Percentiles rank a stretch among this genome's conserved stretches.
Evolutionary conservation across 2,797 vertebrate genomes (phyloP).

Genomic region (Limosa lapponica): DNA sequence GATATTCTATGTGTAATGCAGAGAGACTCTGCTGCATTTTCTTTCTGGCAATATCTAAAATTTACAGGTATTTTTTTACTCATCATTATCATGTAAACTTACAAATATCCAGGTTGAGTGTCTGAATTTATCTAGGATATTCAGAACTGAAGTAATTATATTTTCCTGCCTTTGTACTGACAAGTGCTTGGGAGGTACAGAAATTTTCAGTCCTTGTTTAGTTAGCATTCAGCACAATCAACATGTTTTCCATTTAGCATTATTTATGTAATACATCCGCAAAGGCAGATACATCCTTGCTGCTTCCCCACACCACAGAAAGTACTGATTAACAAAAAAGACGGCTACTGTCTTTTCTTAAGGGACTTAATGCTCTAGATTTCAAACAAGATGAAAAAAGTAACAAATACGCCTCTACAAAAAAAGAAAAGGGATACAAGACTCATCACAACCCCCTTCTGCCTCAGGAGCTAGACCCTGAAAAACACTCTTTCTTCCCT

Average conservation of each 20-base stretch:
- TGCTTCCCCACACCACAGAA: background rate
- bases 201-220: background rate
- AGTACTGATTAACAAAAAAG: background rate
- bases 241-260: background rate
- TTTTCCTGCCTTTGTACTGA: conserved; percentile 1
- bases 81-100: background rate
- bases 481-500: background rate
- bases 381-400: background rate
- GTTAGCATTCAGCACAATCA: background rate
- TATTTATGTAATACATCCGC: background rate
- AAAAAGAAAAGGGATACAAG: background rate
- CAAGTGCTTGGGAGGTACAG: background rate
- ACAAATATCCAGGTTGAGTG: background rate
- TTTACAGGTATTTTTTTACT: background rate
- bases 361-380: background rate
- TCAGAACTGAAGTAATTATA: background rate
- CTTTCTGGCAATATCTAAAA: background rate
- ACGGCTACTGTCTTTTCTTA: background rate
- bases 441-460: background rate
- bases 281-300: background rate
- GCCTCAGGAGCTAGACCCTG: background rate
- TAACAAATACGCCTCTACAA: background rate
- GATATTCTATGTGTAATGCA: background rate
- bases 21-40: background rate
- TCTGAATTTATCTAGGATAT: background rate